A percentile compares a stretch with the other conserved stretches of the same genome.
Conservation (phyloP, 2,797 vertebrate genomes). For the Enteromius radiatus region DNA sequence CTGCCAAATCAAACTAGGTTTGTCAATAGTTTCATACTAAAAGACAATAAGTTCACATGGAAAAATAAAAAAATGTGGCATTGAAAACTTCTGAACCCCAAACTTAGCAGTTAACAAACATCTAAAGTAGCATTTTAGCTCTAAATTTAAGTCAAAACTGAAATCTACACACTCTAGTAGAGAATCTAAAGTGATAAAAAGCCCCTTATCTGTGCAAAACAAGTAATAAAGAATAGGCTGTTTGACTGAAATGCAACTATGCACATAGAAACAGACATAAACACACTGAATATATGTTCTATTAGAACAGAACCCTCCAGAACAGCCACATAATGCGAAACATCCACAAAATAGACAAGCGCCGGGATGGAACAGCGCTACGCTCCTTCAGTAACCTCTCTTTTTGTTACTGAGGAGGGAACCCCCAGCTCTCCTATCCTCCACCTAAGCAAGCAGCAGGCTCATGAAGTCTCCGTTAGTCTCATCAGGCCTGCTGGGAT, state of each 20-base stretch:
- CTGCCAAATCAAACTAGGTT: neutral
- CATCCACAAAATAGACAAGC: constrained; percentile 39
- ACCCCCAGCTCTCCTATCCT: constrained; percentile 33
- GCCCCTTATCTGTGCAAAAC: constrained; percentile 65
- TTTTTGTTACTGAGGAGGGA: neutral
- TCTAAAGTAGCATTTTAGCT: constrained; percentile 64
- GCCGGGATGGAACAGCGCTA: constrained; percentile 22
- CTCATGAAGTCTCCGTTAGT: constrained; percentile 23
- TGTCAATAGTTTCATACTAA: neutral
- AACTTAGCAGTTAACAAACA: neutral
- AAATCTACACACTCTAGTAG: constrained; percentile 57
- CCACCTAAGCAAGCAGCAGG: constrained; percentile 31
- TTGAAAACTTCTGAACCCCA: constrained; percentile 68
- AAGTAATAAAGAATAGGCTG: constrained; percentile 58
- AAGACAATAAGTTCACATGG: constrained; percentile 66
- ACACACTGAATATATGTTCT: constrained; percentile 41
- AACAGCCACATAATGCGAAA: constrained; percentile 41
- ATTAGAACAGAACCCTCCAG: constrained; percentile 47
- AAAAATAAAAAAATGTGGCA: constrained; percentile 72
- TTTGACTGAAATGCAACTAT: constrained; percentile 53
- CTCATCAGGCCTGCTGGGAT: constrained; percentile 47
- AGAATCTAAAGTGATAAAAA: constrained; percentile 57
- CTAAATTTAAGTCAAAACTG: constrained; percentile 65
- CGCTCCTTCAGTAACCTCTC: constrained; percentile 10
- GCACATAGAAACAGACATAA: constrained; percentile 47